Conservation (phyloP, 2,888 invertebrate genomes). For the Chymomyza procnemis region DNA sequence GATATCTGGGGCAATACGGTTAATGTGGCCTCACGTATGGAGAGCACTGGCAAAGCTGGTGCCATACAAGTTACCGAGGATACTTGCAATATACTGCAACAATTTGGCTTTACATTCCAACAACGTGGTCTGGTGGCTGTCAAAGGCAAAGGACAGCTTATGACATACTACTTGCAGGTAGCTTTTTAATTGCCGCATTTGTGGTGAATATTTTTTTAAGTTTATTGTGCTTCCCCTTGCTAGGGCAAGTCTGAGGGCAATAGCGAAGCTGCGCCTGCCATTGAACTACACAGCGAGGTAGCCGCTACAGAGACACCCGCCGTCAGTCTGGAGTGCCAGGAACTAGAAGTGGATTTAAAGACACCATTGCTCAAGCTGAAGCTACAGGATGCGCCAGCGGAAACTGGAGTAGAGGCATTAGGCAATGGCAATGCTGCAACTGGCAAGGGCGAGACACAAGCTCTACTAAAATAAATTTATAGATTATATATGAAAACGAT, state of each 20-base stretch:
- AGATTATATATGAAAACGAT: not conserved
- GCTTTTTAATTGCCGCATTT: not conserved
- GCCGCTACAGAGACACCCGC: slow-evolving; percentile 27
- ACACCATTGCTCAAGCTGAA: slow-evolving; percentile 72
- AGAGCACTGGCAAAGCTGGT: slow-evolving; percentile 97
- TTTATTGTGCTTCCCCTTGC: not conserved
- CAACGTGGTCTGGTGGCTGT: slow-evolving; percentile 96
- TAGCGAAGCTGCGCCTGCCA: slow-evolving; percentile 37
- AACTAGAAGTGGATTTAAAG: slow-evolving; percentile 72
- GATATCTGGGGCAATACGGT: slow-evolving; percentile 99
- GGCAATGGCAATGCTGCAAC: slow-evolving; percentile 40
- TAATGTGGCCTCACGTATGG: slow-evolving; percentile 98
- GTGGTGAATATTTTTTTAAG: not conserved
- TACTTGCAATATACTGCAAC: slow-evolving; percentile 91
- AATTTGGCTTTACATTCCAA: slow-evolving; percentile 94
- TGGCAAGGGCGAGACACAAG: slow-evolving; percentile 51
- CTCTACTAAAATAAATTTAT: slow-evolving; percentile 50
- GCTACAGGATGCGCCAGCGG: slow-evolving; percentile 42
- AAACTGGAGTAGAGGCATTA: slow-evolving; percentile 33
- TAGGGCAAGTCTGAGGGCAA: slow-evolving; percentile 63
- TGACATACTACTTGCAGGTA: slow-evolving; percentile 93
- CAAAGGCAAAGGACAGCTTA: slow-evolving; percentile 97
- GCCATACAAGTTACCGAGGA: slow-evolving; percentile 98
- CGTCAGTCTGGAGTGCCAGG: slow-evolving; percentile 44
- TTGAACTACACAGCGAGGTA: slow-evolving; percentile 47